Base-by-base conservation (phyloP, 1,140 invertebrate genomes). In the Apis mellifera region DNA sequence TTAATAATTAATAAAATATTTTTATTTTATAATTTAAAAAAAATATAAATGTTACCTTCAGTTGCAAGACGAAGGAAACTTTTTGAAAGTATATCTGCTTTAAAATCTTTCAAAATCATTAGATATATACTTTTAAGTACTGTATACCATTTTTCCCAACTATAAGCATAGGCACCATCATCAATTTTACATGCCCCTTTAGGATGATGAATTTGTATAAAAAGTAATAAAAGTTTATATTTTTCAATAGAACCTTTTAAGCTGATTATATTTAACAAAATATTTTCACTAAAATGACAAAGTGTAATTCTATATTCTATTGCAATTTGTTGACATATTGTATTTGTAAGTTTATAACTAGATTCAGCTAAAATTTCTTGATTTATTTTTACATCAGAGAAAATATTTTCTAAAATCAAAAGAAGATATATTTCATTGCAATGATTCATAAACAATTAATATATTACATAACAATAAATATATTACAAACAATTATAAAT, bases 141-240 rank as follows among this genome's bases (percentile, higher is more conserved):
- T 13, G 57, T 72, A 32, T 84, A 89, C 93, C 93, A 94, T 52
- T 85, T 85, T 2, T 78, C 62, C 84, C 87, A 86, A 76, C 91
- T 70, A 66, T 72, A 72, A 21, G 89, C 90, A 70, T 88, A 91
- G 54, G 87, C 82, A n/a, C 76, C 75, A 48, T 89, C 69, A 19
- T 90, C 50, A 17, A 23, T 69, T 26, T 80, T 74, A 9, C 23
- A 80, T n/a, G 72, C 83, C 77, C 93, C 92, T 23, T 88, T 66
- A 2, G 92, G 93, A 85, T 93, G 90, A 83, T 94, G 93, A 64
- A 92, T 78, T 83, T 90, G 74, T 32, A 93, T 73, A 52, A 93
- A 88, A 48, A 92, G 76, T 9, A 90, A 69, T 32, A 93, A 62
- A 12, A 91, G 72, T 48, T 90, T 87, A 72, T 92, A 92, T 54